A percentile compares a stretch with the other conserved stretches of the same genome.
Evolutionary conservation across 2,888 invertebrate species (phyloP).

Genomic region (Tupiocoris notatus): DNA sequence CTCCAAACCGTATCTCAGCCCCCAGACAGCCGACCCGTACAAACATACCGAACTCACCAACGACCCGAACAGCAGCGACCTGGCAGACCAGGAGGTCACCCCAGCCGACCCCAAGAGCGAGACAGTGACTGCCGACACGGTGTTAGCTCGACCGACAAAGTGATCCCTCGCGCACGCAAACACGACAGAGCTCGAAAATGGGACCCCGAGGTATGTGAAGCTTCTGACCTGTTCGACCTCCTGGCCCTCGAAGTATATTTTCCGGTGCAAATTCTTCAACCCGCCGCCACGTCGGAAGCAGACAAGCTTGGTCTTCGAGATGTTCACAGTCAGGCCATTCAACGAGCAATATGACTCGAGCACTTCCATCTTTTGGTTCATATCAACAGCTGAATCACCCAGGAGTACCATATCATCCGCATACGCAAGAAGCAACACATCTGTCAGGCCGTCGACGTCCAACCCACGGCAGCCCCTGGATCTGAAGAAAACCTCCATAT

Average conservation of each 20-base stretch:
- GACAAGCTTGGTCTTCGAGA: conserved; percentile 4
- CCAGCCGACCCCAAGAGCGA: background rate
- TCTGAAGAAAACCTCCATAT: conserved; percentile 10
- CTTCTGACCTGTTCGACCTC: conserved; percentile 1
- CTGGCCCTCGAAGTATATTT: background rate
- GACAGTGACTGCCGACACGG: background rate
- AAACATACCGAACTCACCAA: background rate
- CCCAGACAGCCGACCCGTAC: background rate
- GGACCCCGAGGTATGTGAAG: conserved; percentile 4
- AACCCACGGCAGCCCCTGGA: background rate
- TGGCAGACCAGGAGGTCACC: background rate
- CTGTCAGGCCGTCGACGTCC: background rate
- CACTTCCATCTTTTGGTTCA: conserved; percentile 1
- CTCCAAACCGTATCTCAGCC: too few species aligned
- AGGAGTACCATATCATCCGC: conserved; percentile 16
- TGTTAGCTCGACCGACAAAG: background rate
- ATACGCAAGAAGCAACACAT: conserved; percentile 2
- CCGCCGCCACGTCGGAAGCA: conserved; percentile 7
- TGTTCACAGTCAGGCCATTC: conserved; percentile 5
- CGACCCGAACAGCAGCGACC: background rate
- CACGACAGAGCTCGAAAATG: too few species aligned
- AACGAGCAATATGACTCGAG: background rate
- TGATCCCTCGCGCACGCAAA: too few species aligned
- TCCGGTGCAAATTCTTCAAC: background rate
- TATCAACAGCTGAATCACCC: background rate